Percentiles rank a stretch among this genome's conserved stretches.
Conservation (phyloP, 2,888 invertebrate species). For the Nemotelus pantherinus region DNA sequence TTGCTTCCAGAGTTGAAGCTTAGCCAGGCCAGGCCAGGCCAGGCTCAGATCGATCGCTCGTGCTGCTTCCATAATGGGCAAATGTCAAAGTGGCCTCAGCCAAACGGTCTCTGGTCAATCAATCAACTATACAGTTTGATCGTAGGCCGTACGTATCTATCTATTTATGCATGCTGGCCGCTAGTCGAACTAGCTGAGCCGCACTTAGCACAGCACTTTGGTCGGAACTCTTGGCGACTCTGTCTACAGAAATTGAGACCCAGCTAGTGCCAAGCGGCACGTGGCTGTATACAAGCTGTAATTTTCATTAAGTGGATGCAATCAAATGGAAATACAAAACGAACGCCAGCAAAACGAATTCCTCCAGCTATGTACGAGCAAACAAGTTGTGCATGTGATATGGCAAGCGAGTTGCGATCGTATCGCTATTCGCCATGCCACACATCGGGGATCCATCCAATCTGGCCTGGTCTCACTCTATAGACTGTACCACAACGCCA, state of each 20-base stretch:
- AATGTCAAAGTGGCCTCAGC: slow-evolving; percentile 35
- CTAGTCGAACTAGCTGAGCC: neutral
- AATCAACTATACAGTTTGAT: neutral
- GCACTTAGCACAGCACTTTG: neutral
- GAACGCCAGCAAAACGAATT: neutral
- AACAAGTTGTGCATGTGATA: neutral
- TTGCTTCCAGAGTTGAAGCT: neutral
- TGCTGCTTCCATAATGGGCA: slow-evolving; percentile 33
- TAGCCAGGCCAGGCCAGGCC: neutral
- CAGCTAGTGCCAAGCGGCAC: slow-evolving; percentile 15
- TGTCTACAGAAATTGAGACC: slow-evolving; percentile 1
- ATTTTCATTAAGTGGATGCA: slow-evolving; percentile 35
- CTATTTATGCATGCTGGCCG: neutral
- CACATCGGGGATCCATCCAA: no score
- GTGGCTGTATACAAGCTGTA: slow-evolving; percentile 16
- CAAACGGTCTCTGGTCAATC: neutral
- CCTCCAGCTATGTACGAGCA: neutral
- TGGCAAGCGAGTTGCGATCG: neutral
- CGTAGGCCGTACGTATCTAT: no score
- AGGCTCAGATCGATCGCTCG: slow-evolving; percentile 1
- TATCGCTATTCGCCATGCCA: slow-evolving; percentile 20
- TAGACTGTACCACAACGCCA: slow-evolving; percentile 7
- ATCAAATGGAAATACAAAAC: slow-evolving; percentile 11
- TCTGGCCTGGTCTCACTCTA: no score
- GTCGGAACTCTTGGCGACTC: neutral